Base-by-base conservation (phyloP, 2,888 invertebrate genomes). In the Drosophila neonasuta region DNA sequence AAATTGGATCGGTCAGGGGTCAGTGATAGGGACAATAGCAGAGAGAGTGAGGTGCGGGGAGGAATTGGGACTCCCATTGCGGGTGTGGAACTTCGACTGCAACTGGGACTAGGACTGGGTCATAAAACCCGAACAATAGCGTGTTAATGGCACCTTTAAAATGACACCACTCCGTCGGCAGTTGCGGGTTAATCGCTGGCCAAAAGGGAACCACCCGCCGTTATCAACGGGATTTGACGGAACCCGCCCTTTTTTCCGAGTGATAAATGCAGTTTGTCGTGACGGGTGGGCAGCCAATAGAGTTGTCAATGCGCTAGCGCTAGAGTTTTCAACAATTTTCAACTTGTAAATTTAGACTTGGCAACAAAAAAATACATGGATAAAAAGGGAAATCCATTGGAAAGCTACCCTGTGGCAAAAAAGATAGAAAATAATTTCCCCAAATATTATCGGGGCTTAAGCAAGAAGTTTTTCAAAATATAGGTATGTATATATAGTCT, bases 91-190 rank as follows among this genome's bases (percentile, higher is more conserved):
- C 24, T 62, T 61, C 61, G 51, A 61, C 29, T 57, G 64, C 39
- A n/a, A 36, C 36, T 11, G 36, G 20, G 57, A 41, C 32, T 36
- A 20, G 15, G 46, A 29, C 17, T 59, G 73, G 67, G 64, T 65
- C 74, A 82, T 82, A 74, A 74, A 69, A 48, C 60, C 63, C 68
- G 69, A 76, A 86, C 86, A 86, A 86, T 88, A 69, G 88, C 86
- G 86, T 87, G 88, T 83, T 86, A 87, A 83, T 88, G 81, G 77
- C 79, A 74, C 76, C 75, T 87, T 80, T 78, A 87, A 88, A 87
- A 71, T 88, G 88, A 88, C 88, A 88, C 85, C 83, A 74, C 59
- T 68, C 69, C 56, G 71, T 62, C 13, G 60, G 39, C 58, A 45
- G 64, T 49, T 42, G 42, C 54, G 44, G 81, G 79, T 85, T 71